Base-by-base conservation (phyloP, 2,888 invertebrate species). In the Branchellion lobata region DNA sequence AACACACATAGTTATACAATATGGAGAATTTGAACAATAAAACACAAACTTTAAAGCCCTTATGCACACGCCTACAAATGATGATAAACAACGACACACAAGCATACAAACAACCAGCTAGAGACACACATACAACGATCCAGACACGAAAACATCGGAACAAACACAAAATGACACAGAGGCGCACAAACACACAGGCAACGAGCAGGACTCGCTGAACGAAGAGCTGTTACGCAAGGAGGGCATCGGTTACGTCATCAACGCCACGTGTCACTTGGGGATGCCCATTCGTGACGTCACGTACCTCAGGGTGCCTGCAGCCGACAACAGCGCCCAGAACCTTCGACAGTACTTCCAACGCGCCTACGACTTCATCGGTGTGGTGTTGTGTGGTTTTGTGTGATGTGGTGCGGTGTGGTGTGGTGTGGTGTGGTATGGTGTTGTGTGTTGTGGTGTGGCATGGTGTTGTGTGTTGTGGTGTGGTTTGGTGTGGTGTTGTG, bases 341-440 rank as follows among this genome's bases (percentile, higher is more conserved):
- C 91, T 94, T 81, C 92, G 92, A 85, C 93, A 93, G 90, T 93
- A 93, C 90, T 94, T 94, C 89, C 92, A 93, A 86, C 93, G 93
- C 87, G 93, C 94, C 84, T 93, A 92, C 87, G 91, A 92, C 85
- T 94, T 93, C 88, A 94, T 94, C 85, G 93, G 94, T 94, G 88
- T 91, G 92, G 87, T 65, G 24, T 33, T 74, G 21, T 51, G n/a
- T 74, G 8, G 24, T 74, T 24, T 18, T 51, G 3, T 74, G 11
- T 24, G 11, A 14, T 14, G n/a, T 27, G 36, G 27, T 74, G 18
- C 24, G 36, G 27, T 47, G 18, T 47, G 47, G 8, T 47, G 47
- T 47, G 8, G 47, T 47, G 47, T 8, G 47, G 47, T 8, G 8
- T 47, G 47, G 8, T 8, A 14, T 47, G 47, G 8, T 47, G 47